Conservation (phyloP, 2,113 vertebrate species). For the Baryphthengus martii region DNA sequence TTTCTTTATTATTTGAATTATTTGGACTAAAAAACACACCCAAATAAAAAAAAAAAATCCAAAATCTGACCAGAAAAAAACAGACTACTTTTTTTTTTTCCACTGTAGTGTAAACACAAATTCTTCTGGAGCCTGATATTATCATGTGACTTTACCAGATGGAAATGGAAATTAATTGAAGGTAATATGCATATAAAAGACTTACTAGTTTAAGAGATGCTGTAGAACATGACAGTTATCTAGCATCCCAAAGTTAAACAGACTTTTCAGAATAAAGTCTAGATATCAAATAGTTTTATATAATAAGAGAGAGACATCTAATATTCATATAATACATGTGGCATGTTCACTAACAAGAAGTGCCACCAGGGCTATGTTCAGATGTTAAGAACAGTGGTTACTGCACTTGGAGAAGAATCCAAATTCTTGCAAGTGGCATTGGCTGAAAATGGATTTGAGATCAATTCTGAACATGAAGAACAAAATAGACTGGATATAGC, state of each 20-base stretch:
- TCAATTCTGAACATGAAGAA: not conserved
- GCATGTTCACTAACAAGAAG: not conserved
- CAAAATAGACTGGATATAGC: not conserved
- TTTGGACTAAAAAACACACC: not conserved
- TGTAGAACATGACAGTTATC: not conserved
- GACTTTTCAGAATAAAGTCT: not conserved
- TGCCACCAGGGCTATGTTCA: not conserved
- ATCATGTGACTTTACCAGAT: not conserved
- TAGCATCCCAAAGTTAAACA: not conserved
- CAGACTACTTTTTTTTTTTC: not conserved
- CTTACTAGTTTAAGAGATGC: not conserved
- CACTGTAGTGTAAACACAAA: not conserved
- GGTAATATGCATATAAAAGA: not conserved
- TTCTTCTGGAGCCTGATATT: not conserved
- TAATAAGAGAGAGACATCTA: not conserved
- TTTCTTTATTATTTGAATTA: not conserved
- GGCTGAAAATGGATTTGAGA: not conserved
- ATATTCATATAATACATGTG: not conserved
- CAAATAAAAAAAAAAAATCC: accelerated
- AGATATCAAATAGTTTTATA: not conserved
- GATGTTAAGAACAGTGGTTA: not conserved
- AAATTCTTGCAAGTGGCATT: not conserved
- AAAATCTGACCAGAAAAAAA: not conserved
- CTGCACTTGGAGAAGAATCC: not conserved
- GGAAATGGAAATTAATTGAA: not conserved